Conservation (phyloP, 2,888 invertebrate species). For the Helleia helle region DNA sequence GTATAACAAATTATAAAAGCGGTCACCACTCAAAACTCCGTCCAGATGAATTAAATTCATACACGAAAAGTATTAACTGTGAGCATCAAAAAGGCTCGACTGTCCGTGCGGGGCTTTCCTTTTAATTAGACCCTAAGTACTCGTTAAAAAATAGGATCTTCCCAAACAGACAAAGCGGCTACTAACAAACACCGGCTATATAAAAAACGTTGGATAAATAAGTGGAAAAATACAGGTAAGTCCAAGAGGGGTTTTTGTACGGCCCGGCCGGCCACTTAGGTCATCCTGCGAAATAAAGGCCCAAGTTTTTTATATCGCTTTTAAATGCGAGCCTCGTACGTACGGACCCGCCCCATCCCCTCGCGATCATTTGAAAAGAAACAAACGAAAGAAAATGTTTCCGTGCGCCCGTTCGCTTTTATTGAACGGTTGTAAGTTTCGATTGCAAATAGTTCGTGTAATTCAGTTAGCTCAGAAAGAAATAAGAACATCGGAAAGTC, state of each 20-base stretch:
- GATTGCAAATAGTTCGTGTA: slow-evolving; percentile 69
- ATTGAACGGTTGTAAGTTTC: slow-evolving; percentile 64
- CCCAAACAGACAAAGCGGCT: slow-evolving; percentile 65
- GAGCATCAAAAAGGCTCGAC: slow-evolving; percentile 69
- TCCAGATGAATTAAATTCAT: slow-evolving; percentile 68
- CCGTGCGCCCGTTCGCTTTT: slow-evolving; percentile 59
- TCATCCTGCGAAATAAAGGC: slow-evolving; percentile 72
- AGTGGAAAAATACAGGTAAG: slow-evolving; percentile 75
- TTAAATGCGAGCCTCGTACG: slow-evolving; percentile 69
- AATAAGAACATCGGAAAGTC: slow-evolving; percentile 42
- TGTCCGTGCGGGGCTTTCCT: slow-evolving; percentile 67
- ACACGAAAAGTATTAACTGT: slow-evolving; percentile 67
- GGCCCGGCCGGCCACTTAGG: slow-evolving; percentile 71
- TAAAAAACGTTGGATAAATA: slow-evolving; percentile 71
- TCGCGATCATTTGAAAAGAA: slow-evolving; percentile 66
- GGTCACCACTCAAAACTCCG: slow-evolving; percentile 57
- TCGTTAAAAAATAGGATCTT: slow-evolving; percentile 73
- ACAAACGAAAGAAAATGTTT: slow-evolving; percentile 72
- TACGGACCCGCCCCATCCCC: slow-evolving; percentile 57
- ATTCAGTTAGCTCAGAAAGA: slow-evolving; percentile 54
- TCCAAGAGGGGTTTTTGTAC: slow-evolving; percentile 70
- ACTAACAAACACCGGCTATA: slow-evolving; percentile 60
- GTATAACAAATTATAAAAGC: slow-evolving; percentile 30
- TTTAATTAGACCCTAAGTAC: slow-evolving; percentile 73
- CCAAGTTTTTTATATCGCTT: slow-evolving; percentile 71